Evolutionary conservation across 2,888 invertebrate genomes (phyloP).

Genomic region (Watsonalla cultraria): DNA sequence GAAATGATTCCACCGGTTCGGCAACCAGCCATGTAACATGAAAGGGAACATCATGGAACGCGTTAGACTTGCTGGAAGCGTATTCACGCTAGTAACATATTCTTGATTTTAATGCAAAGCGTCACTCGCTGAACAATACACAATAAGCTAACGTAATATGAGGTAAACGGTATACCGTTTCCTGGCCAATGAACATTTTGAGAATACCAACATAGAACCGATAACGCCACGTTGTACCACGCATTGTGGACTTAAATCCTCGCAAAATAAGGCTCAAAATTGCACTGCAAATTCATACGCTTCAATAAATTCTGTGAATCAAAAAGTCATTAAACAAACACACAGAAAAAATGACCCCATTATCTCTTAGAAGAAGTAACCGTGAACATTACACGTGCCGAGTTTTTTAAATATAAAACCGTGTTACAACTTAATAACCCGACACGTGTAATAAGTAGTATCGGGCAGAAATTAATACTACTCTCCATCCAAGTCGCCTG

Average conservation of each 20-base stretch:
- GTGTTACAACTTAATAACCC: slow-evolving; percentile 2
- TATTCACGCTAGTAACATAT: slow-evolving; percentile 19
- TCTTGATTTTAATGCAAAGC: slow-evolving; percentile 51
- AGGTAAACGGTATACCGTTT: slow-evolving; percentile 64
- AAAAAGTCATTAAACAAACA: slow-evolving; percentile 6
- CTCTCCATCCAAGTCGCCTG: slow-evolving; percentile 28
- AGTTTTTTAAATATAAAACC: background rate
- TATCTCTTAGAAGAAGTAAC: background rate
- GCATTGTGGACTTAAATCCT: no score
- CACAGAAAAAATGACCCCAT: background rate
- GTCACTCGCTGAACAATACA: slow-evolving; percentile 53
- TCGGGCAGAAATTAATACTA: slow-evolving; percentile 26
- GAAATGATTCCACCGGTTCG: no score
- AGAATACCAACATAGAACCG: slow-evolving; percentile 52
- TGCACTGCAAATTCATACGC: no score
- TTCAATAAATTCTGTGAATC: background rate
- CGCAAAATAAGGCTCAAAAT: background rate
- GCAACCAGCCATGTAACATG: no score
- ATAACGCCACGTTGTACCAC: slow-evolving; percentile 22
- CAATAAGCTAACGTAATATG: slow-evolving; percentile 62
- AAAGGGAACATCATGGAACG: no score
- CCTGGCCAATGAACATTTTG: slow-evolving; percentile 44
- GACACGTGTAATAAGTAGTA: slow-evolving; percentile 15
- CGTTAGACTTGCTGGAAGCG: no score
- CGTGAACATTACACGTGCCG: background rate